Evolutionary conservation across 2,797 vertebrate genomes (phyloP), one percentile per base, ranked within the genome.

Genomic region (Rhinophrynus dorsalis): DNA sequence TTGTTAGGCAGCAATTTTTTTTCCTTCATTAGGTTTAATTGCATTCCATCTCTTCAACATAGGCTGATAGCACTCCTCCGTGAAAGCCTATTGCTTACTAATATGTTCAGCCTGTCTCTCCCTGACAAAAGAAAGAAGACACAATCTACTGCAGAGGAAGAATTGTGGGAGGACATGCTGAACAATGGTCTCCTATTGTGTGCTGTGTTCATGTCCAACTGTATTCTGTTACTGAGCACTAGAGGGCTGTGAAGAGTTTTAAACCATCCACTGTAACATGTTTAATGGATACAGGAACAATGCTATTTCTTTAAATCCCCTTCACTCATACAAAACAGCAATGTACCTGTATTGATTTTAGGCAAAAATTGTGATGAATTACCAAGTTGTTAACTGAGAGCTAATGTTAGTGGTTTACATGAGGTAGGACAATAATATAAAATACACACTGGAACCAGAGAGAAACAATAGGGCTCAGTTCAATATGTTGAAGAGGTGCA

Each of bases 181-280:
- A 2, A 23, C 3, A 9, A 2, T 15, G 55, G 3, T 37, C 11
- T n/a, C 18, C 24, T 40, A 40, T 55, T 55, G 30, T 55, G 5
- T 55, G 11, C 15, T 20, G 27, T 40, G 21, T 23, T 15, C 35
- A 32, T 2, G 10, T 30, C 35, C n/a, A 27, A 23, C 35, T 24
- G 32, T 8, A 44, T 60, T 15, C 57, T 32, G n/a, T 24, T 30
- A 30, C 30, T 45, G 57, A 45, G 44, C 57, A 17, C 57, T 60
- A 60, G 57, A 60, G 57, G 57, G 57, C 57, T 32, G 38, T 60
- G 38, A n/a, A 17, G 23, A 30, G 18, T 6, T 40, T 32, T 60
- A 60, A 44, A 24, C 23, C 15, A 20, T 20, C 29, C 2, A 3
- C 12, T 21, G 52, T 1, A 33, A 1, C 2, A 10, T 45, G 8